Base-by-base conservation (phyloP, 2,113 vertebrate genomes). In the Pontoporia blainvillei region DNA sequence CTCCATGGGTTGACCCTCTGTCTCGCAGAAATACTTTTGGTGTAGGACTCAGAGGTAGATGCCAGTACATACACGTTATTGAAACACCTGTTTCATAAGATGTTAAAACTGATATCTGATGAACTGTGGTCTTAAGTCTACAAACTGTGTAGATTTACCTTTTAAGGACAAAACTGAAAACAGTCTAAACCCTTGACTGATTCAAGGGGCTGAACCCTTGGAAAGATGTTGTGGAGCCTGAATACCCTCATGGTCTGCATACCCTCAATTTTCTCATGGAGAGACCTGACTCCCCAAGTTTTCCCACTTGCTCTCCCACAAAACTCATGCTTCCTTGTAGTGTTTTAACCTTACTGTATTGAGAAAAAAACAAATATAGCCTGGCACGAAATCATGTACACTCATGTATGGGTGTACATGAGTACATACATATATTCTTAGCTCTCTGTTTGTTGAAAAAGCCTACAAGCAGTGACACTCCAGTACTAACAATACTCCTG, bases 31-130 rank as follows among this genome's bases (percentile, higher is more conserved):
- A 61, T 61, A 25, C 1, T 69, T 12, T 15, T 15, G 5, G 18
- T 8, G 5, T 54, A 25, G 27, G 27, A 27, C 3, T 49, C 49
- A 44, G 18, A 36, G 5, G 5, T 29, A n/a, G 62, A 46, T 79
- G 1, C 6, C 8, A 79, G 13, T 18, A 5, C 13, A 3, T n/a
- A 5, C 9, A n/a, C 25, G 2, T 10, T 3, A 39, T 0, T 31
- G 25, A 9, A 21, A 23, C 6, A 52, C 2, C 23, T 72, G 15
- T 75, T 71, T 69, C 78, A 8, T 82, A 87, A 41, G 14, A 83
- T 92, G 6, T 67, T 44, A 21, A 61, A 59, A 73, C 13, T 78
- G 11, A 15, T 67, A 87, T 11, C 29, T 66, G 34, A 36, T 27
- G 2, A 90, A 64, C 71, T 12, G 4, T 64, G 72, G 52, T 29